These are phyloP conservation scores for Ariolimax columbianus DNA, from an alignment of 2,888 invertebrate species.

Conservation along the genomic window DNA sequence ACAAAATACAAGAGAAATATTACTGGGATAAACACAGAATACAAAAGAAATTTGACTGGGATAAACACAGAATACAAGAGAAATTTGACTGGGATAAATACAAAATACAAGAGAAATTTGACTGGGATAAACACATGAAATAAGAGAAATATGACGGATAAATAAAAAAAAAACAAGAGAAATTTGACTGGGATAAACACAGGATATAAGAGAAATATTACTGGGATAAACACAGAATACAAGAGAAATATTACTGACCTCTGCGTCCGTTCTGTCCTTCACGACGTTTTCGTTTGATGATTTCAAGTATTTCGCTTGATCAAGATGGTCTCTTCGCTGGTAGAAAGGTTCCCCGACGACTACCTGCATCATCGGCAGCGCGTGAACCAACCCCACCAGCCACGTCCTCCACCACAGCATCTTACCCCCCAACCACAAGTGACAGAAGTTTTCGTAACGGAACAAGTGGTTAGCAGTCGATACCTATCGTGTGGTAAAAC, in stretches of 20 bases:
- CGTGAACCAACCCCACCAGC: slow-evolving; percentile 50
- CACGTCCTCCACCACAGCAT: slow-evolving; percentile 47
- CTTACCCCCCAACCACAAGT: slow-evolving; percentile 35
- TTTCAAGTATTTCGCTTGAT: slow-evolving; percentile 62
- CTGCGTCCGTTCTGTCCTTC: slow-evolving; percentile 66
- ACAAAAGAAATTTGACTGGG: no score
- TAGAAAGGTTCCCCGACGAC: slow-evolving; percentile 66
- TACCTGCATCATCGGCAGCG: slow-evolving; percentile 45
- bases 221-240: neutral
- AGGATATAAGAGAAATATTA: neutral
- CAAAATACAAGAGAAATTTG: no score
- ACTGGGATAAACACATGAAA: neutral
- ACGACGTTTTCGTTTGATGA: slow-evolving; percentile 60
- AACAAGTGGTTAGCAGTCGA: neutral
- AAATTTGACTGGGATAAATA: no score
- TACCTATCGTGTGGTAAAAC: neutral
- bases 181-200: no score
- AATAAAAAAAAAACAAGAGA: neutral
- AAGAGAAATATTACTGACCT: slow-evolving; percentile 59
- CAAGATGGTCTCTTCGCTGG: slow-evolving; percentile 69
- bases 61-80: no score
- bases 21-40: no score
- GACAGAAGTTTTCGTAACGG: neutral
- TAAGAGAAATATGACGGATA: neutral
- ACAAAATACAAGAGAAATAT: no score